Evolutionary conservation across 1,140 invertebrate species (phyloP), one percentile per base, ranked within the genome.

Genomic region (Musca domestica): DNA sequence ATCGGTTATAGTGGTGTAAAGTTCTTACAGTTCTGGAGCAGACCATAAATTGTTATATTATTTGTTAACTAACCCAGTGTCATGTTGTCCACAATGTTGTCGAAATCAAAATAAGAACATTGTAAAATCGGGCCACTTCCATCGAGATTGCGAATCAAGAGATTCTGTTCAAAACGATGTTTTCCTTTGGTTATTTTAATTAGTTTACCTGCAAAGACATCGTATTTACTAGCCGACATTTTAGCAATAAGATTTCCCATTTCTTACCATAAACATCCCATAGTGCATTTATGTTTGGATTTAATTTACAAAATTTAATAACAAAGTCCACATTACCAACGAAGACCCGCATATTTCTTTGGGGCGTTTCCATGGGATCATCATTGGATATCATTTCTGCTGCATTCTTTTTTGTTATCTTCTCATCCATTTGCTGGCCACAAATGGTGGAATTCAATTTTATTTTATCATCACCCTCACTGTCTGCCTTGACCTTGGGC

Each of bases 181-280:
- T 81, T 81, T 15, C 78, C 78, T 6, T 68, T 68, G 49, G 73
- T 67, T 41, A 78, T 72, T 54, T 75, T 74, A 15, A 76, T 12
- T 3, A 80, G 51, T 67, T 75, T 73, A 4, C 78, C 78, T 80
- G 30, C 12, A 30, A 64, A 15, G 9, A 49, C 14, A n/a, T n/a
- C n/a, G n/a, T n/a, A n/a, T n/a, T n/a, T n/a, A n/a, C n/a, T n/a
- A n/a, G n/a, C n/a, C n/a, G n/a, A n/a, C n/a, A n/a, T n/a, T n/a
- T n/a, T 15, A 25, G 22, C n/a, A 56, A 48, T 10, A 1, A n/a
- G 41, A 4, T 30, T 30, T 3, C 3, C 34, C 34, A 41, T 12
- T n/a, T 34, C 52, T 46, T 56, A 78, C 78, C 78, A 66, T 78
- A 80, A 22, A 76, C 67, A 70, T 76, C 76, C 73, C 78, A 80